phyloP scores from a whole-genome alignment of 2,797 vertebrate genomes.

The Enteromius paludinosus region DNA sequence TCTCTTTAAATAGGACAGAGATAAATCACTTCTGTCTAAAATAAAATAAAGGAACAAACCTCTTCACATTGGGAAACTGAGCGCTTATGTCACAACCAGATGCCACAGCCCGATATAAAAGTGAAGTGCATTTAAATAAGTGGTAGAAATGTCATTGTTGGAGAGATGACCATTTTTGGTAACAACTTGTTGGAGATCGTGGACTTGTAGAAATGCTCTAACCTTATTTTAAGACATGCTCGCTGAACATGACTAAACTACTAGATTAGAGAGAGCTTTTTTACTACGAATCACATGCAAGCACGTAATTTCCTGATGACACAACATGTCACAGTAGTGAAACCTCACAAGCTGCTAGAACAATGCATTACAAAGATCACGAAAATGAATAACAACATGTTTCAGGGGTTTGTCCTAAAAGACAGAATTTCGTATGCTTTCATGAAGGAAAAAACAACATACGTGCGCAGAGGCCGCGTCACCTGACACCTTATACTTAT shows the following conservation, averaged over 20 bases:
- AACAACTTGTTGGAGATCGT: not conserved
- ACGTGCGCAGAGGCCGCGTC: not conserved
- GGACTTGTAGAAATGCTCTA: not conserved
- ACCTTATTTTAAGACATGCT: not conserved
- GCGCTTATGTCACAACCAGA: not conserved
- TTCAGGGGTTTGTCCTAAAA: not conserved
- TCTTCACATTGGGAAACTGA: not conserved
- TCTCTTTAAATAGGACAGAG: too few relatives aligned
- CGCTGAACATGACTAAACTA: not conserved
- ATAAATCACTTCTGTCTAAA: too few relatives aligned
- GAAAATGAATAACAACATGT: not conserved
- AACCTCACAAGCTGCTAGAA: not conserved
- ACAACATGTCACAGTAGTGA: not conserved
- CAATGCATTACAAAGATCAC: not conserved
- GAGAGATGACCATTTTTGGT: constrained; percentile 1
- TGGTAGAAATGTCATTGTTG: not conserved
- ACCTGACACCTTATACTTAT: not conserved
- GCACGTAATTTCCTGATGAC: not conserved
- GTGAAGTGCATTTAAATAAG: constrained; percentile 10
- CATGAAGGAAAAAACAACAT: not conserved
- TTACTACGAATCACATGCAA: not conserved
- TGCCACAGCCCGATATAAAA: not conserved
- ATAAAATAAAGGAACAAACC: constrained; percentile 23
- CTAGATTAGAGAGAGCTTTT: not conserved
- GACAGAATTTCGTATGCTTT: not conserved